phyloP scores from a whole-genome alignment of 2,888 invertebrate species.

The Carterocephalus palaemon region DNA sequence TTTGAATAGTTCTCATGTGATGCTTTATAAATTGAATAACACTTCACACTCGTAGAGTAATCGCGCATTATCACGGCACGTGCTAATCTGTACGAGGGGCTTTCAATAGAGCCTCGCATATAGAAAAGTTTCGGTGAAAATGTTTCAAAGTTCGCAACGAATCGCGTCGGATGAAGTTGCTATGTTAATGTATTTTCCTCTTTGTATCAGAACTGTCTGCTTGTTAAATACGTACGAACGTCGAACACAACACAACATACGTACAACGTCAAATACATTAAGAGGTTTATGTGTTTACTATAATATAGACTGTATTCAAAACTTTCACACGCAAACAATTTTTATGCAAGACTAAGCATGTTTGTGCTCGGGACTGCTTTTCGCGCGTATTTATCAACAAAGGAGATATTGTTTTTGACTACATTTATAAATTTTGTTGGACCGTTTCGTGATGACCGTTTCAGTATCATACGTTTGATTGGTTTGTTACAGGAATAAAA shows the following conservation, averaged over 20 bases:
- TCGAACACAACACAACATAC: conserved; percentile 26
- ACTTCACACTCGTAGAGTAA: conserved; percentile 64
- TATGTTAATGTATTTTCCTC: conserved; percentile 74
- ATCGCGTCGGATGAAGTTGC: conserved; percentile 57
- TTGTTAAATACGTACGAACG: conserved; percentile 51
- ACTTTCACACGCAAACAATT: conserved; percentile 15
- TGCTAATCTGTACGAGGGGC: conserved; percentile 71
- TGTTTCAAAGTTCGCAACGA: conserved; percentile 67
- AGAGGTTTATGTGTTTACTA: conserved; percentile 33
- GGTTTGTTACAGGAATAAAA: too few relatives aligned
- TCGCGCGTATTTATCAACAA: neutral
- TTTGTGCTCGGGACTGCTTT: too few relatives aligned
- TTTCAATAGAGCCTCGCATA: conserved; percentile 73
- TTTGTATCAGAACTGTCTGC: conserved; percentile 67
- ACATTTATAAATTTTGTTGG: conserved; percentile 4
- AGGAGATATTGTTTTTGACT: neutral
- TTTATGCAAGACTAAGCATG: conserved; percentile 8
- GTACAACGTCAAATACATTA: conserved; percentile 30
- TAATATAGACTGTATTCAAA: conserved; percentile 12
- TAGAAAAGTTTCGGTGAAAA: conserved; percentile 73
- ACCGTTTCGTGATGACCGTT: too few relatives aligned
- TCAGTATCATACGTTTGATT: too few relatives aligned
- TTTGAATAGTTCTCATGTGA: conserved; percentile 3
- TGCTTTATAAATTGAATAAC: conserved; percentile 24
- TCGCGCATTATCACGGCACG: conserved; percentile 67